Evolutionary conservation across 2,113 vertebrate species (phyloP), one percentile per base, ranked within the genome.

Genomic region (Trogon melanurus): DNA sequence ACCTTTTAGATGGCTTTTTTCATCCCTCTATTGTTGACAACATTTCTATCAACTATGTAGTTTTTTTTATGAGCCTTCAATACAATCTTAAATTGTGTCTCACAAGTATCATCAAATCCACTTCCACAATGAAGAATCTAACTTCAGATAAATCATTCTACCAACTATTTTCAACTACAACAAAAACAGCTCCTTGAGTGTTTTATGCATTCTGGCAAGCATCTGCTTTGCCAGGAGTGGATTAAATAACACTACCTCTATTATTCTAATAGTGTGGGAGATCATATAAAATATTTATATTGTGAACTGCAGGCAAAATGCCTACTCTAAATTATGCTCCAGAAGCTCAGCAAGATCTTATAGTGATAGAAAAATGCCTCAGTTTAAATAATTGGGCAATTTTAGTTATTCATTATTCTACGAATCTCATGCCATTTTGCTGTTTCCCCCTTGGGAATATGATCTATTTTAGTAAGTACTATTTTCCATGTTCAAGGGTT

Each of bases 261-360:
- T 96, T 94, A 94, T 80, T 92, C 90, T 95, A 95, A 91, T 92
- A 71, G 45, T 64, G 58, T 61, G 16, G 57, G 30, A 85, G 79
- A 94, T 81, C 61, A 79, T 95, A 94, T 96, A 89, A 97, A 97
- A 96, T 96, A 96, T 97, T 96, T 96, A 96, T 93, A 89, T 53
- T 0, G 5, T 89, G 92, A 96, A 95, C 92, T 90, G 53, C 95
- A 92, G 73, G 80, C 73, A 96, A 96, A 96, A 94, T 91, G 76
- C 61, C 53, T 95, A 45, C 73, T 87, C 53, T 94, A 93, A 94
- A 92, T 93, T 82, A 93, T 75, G 56, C 47, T 91, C 17, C 6
- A 5, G 75, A 95, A 96, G 45, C 79, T 93, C 88, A 96, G 95
- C n/a, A 89, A 94, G 95, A 91, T 92, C 54, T 76, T 75, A 74